Conservation (phyloP, 2,797 vertebrate species). For the Sebastes nivosus region DNA sequence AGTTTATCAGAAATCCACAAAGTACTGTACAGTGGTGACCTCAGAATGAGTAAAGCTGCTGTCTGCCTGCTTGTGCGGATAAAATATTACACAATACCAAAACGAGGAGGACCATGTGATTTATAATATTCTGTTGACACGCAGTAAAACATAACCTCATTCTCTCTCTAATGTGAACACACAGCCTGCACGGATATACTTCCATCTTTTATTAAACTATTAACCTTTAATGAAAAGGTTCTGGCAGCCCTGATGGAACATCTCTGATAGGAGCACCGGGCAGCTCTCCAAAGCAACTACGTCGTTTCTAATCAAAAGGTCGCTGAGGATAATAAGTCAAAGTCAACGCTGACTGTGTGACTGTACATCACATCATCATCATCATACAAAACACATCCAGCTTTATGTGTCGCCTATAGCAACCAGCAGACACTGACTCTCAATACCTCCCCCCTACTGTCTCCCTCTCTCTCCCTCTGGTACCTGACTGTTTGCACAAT, state of each 20-base stretch:
- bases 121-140: background rate
- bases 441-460: too few species aligned
- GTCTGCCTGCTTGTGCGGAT: background rate
- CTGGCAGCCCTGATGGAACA: background rate
- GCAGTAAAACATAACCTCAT: background rate
- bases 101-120: background rate
- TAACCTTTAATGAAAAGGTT: background rate
- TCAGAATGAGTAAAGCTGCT: background rate
- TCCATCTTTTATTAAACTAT: background rate
- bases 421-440: background rate
- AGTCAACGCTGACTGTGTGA: background rate
- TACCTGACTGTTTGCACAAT: too few species aligned
- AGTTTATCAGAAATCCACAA: background rate
- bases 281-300: background rate
- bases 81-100: background rate
- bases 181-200: background rate
- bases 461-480: too few species aligned
- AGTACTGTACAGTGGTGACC: background rate
- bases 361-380: background rate
- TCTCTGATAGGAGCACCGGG: background rate
- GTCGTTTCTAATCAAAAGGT: slow-evolving; percentile 18
- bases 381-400: background rate
- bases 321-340: background rate
- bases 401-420: background rate
- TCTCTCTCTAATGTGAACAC: background rate